Percentiles rank a stretch among this genome's conserved stretches.
These are phyloP conservation scores for Protonemura montana DNA, from an alignment of 2,888 invertebrate genomes.

Conservation along the genomic window DNA sequence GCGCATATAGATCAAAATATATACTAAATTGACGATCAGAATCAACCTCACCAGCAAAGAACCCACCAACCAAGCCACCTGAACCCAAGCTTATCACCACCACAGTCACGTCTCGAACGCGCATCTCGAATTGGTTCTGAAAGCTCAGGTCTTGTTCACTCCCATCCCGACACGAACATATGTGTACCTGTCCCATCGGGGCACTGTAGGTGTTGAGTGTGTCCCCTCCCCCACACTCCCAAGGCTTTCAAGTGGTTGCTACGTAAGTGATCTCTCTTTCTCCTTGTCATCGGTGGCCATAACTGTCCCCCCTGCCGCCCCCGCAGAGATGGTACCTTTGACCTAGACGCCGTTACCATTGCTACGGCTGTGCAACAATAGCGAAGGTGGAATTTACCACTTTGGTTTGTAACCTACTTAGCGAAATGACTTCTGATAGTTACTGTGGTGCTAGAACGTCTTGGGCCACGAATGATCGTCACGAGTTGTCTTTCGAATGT, in stretches of 20 bases:
- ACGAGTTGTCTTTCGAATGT: background rate
- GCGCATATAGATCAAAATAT: too few relatives aligned
- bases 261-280: background rate
- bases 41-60: too few relatives aligned
- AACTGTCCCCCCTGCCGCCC: background rate
- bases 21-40: too few relatives aligned
- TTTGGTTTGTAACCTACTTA: background rate
- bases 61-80: too few relatives aligned
- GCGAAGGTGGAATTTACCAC: background rate
- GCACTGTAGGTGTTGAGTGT: background rate
- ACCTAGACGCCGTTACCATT: background rate
- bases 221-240: background rate
- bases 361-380: background rate
- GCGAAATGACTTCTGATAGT: background rate
- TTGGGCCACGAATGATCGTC: background rate
- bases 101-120: too few relatives aligned
- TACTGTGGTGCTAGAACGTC: background rate
- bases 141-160: too few relatives aligned
- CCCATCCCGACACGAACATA: background rate
- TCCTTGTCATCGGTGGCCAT: too few relatives aligned
- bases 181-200: background rate
- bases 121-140: too few relatives aligned
- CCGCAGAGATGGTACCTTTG: background rate
- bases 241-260: background rate
- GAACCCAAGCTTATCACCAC: too few relatives aligned